Conservation (phyloP, 2,113 vertebrate species). For the Brachyhypopomus occidentalis region DNA sequence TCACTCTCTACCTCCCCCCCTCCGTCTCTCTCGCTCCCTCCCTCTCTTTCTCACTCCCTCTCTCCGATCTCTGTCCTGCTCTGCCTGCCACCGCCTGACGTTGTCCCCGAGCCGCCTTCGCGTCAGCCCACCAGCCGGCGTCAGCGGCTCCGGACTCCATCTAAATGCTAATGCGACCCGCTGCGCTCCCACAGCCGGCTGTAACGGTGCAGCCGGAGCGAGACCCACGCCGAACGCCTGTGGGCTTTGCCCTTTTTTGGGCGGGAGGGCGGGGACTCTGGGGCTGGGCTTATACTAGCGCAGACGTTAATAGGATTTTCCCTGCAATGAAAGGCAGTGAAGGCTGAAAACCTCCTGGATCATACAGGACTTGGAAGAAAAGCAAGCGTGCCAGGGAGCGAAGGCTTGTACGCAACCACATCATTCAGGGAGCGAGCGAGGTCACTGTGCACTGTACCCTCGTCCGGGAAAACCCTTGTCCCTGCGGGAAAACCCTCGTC, state of each 20-base stretch:
- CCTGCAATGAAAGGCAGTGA: no score
- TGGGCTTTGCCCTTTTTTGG: not conserved
- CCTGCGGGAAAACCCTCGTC: not conserved
- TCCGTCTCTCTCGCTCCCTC: not conserved
- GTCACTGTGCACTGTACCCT: no score
- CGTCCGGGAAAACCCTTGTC: no score
- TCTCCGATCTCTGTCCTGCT: not conserved
- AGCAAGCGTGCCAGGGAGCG: not conserved
- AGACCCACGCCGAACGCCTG: not conserved
- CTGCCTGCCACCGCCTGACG: not conserved
- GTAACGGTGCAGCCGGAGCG: no score
- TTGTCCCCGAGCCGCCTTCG: not conserved
- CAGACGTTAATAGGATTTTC: no score
- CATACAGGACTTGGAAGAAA: not conserved
- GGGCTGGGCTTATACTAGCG: not conserved
- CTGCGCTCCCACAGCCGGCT: not conserved
- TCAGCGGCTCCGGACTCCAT: constrained; percentile 45
- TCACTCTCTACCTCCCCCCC: not conserved
- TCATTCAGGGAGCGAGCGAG: no score
- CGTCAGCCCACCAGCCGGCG: constrained; percentile 26
- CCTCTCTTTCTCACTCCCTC: not conserved
- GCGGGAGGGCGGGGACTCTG: not conserved
- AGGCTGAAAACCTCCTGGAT: not conserved
- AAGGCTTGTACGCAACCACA: no score
- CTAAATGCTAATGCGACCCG: constrained; percentile 56